Base-by-base conservation (phyloP, 2,113 vertebrate species). In the Morone chrysops region DNA sequence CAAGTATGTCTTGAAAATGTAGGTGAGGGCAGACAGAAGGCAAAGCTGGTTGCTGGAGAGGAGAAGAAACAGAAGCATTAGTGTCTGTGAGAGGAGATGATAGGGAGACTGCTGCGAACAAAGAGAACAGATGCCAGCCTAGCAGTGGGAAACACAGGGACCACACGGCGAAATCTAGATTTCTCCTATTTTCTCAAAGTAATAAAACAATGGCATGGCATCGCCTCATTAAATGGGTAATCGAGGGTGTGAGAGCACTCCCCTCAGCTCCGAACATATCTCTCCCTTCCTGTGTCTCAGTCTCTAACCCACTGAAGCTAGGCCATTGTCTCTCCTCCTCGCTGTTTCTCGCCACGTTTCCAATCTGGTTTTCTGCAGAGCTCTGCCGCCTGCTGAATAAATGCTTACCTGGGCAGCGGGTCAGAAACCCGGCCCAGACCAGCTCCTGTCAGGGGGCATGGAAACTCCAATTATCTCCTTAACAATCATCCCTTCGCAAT, bases 171-270 rank as follows among this genome's bases (percentile, higher is more conserved):
- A 90, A 93, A 88, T 91, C 89, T 73, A 84, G 85, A 91, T 92
- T 85, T 82, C 88, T 88, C 83, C 87, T 72, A 90, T 92, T 92
- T 93, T 81, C 92, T 89, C 89, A 86, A 91, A 89, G 92, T 92
- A 92, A 92, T 89, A 88, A 88, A 94, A 93, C 89, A 93, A 94
- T 91, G 92, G 87, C 68, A 70, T 53, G 1, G 86, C 72, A 66
- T 88, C 73, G 91, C 85, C 91, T 94, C 94, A 95, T 95, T 96
- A 95, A 90, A 83, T 79, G 82, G 84, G 86, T 94, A 95, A 94
- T 92, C 68, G 91, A 93, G 92, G 91, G 87, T 94, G 90, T 88
- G 87, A 91, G 90, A 92, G 78, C 80, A 75, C 89, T 89, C 90
- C 89, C 87, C 84, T 87, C 77, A 14, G 84, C 89, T 80, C 85